Evolutionary conservation across 2,888 invertebrate species (phyloP).

Genomic region (Ormyrus nitidulus): DNA sequence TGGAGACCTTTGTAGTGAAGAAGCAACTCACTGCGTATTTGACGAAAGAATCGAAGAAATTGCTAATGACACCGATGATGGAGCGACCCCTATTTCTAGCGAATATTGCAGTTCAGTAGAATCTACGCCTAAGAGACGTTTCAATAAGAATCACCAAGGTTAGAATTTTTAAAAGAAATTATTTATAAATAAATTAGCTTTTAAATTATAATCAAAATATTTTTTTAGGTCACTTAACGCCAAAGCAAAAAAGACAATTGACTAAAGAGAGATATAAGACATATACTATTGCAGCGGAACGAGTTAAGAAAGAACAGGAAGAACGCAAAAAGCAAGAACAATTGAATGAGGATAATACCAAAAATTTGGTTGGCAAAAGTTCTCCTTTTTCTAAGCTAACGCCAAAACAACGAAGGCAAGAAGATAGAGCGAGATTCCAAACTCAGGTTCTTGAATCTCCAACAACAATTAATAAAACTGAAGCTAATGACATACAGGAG

Average conservation of each 20-base stretch:
- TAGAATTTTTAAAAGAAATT: not conserved
- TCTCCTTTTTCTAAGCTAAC: constrained; percentile 75
- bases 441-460: constrained; percentile 78
- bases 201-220: not conserved
- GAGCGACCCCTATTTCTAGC: constrained; percentile 81
- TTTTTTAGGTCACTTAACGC: constrained; percentile 77
- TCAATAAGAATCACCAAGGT: constrained; percentile 69
- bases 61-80: constrained; percentile 80
- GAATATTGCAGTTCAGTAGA: constrained; percentile 83
- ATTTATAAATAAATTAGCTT: not conserved
- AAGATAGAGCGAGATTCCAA: constrained; percentile 83
- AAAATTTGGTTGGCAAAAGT: constrained; percentile 63
- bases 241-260: constrained; percentile 85
- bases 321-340: constrained; percentile 64
- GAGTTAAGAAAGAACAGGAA: constrained; percentile 75
- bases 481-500: constrained; percentile 4
- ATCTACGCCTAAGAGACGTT: constrained; percentile 83
- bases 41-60: constrained; percentile 70
- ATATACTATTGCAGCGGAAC: constrained; percentile 85
- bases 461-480: constrained; percentile 65
- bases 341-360: constrained; percentile 51
- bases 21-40: constrained; percentile 60
- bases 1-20: constrained; percentile 75
- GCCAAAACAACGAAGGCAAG: constrained; percentile 82
- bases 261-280: constrained; percentile 89